A percentile compares a stretch with the other conserved stretches of the same genome.
Evolutionary conservation across 2,888 invertebrate species (phyloP).

Genomic region (Cheilosia grossa): DNA sequence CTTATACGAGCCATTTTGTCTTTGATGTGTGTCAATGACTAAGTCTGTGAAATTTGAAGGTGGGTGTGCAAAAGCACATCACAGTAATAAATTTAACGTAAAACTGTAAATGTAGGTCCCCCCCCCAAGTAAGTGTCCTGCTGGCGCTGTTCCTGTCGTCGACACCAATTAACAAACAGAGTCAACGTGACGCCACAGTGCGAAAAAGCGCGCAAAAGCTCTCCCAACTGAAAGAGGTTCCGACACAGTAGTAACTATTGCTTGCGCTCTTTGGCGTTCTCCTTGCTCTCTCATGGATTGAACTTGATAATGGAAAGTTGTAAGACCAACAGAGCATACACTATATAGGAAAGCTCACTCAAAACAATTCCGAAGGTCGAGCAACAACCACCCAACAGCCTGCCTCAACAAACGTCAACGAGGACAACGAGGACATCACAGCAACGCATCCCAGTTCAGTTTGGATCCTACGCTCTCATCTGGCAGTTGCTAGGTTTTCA

Average conservation of each 20-base stretch:
- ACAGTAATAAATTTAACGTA: slow-evolving; percentile 56
- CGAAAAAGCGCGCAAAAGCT: slow-evolving; percentile 30
- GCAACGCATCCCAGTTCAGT: slow-evolving; percentile 68
- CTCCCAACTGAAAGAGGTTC: neutral
- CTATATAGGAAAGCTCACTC: slow-evolving; percentile 51
- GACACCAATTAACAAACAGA: neutral
- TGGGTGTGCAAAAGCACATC: slow-evolving; percentile 49
- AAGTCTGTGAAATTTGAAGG: slow-evolving; percentile 18
- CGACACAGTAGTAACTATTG: neutral
- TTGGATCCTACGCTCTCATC: slow-evolving; percentile 69
- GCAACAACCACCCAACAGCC: slow-evolving; percentile 36
- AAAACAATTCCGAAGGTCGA: slow-evolving; percentile 68
- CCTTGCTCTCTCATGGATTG: slow-evolving; percentile 34
- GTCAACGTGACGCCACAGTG: slow-evolving; percentile 57
- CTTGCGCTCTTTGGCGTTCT: slow-evolving; percentile 3
- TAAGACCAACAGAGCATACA: slow-evolving; percentile 35
- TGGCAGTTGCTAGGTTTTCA: slow-evolving; percentile 62
- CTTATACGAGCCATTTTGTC: slow-evolving; percentile 44
- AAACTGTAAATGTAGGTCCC: slow-evolving; percentile 20
- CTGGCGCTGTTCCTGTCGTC: neutral
- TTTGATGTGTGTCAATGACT: slow-evolving; percentile 64
- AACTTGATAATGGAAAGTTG: slow-evolving; percentile 70
- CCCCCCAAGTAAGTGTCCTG: slow-evolving; percentile 6
- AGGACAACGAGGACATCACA: slow-evolving; percentile 51
- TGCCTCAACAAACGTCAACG: slow-evolving; percentile 66